Evolutionary conservation across 2,888 invertebrate species (phyloP), one percentile per base, ranked within the genome.

Genomic region (Amblyjoppa proteus): DNA sequence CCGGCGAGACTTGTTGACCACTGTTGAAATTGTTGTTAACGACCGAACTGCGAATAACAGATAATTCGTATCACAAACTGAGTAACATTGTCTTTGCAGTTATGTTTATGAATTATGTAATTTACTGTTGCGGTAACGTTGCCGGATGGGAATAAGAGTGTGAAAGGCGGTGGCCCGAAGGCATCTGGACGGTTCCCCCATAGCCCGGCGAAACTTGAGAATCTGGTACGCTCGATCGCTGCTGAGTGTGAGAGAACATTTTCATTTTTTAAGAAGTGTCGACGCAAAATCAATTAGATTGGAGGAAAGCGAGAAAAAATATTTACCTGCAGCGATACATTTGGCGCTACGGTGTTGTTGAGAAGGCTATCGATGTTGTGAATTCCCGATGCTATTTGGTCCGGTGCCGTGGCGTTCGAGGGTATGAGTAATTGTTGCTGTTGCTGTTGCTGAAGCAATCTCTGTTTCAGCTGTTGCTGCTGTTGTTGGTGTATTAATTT

Each of bases 261-360:
- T 66, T 16, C 2, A 38, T 64, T 64, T 34, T 38, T 20, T 13
- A 41, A 6, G 58, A 25, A 28, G 28, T 45, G 20, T 16, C 4
- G 28, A 4, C 25, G 25, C 31, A 5, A 2, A 51, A 31, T 69
- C 0, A 0, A 31, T 70, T 9, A 9, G 4, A 7, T 9, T 58
- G 3, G 28, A 25, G 1, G 4, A 28, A 7, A 25, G 28, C 6
- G 49, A 56, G 45, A 38, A 13, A 28, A 38, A 56, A 31, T 49
- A n/a, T 71, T 88, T 91, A 95, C 95, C 94, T 97, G 97, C 88
- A 98, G 95, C 85, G 98, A 96, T 77, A 99, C 98, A 94, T 99
- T 99, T 75, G 98, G 98, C 79, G 98, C 98, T 87, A 98, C 97
- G 70, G 97, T 97, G 90, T 97, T 97, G 93, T 97, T 97, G 91